Percentiles rank a stretch among this genome's conserved stretches.
These are phyloP conservation scores for Epinotia nisella DNA, from an alignment of 2,888 invertebrate genomes.

Conservation along the genomic window DNA sequence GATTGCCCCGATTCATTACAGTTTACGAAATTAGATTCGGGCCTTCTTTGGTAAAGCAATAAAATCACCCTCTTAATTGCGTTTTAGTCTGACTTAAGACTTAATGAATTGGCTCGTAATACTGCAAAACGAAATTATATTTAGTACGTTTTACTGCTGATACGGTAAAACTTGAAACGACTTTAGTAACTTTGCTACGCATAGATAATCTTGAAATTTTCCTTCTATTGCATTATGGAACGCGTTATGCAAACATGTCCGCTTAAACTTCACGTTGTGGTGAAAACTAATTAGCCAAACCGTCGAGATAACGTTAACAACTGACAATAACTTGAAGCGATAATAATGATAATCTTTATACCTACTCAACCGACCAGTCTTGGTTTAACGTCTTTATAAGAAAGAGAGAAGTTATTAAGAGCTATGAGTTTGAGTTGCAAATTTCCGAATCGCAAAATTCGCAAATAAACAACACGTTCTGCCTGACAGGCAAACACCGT, in stretches of 20 bases:
- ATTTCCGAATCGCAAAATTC: no score
- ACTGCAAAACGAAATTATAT: conserved; percentile 5
- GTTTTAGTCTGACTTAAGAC: conserved; percentile 1
- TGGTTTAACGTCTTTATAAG: background rate
- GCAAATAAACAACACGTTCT: background rate
- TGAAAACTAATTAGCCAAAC: conserved; percentile 34
- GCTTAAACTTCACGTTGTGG: conserved; percentile 8
- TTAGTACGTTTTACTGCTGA: conserved; percentile 11
- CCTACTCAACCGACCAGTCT: background rate
- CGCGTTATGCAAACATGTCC: conserved; percentile 13
- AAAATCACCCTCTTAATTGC: conserved; percentile 29
- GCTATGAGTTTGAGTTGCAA: background rate
- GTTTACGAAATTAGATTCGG: conserved; percentile 29
- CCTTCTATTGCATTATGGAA: conserved; percentile 4
- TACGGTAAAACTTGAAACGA: conserved; percentile 13
- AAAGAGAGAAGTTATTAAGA: background rate
- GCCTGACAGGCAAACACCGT: background rate
- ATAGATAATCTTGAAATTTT: conserved; percentile 25
- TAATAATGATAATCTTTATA: conserved; percentile 27
- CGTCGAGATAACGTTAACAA: conserved; percentile 32
- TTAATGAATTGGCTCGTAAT: conserved; percentile 19
- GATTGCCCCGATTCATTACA: conserved; percentile 37
- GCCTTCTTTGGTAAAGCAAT: conserved; percentile 18
- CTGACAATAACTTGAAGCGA: conserved; percentile 27
- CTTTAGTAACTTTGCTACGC: conserved; percentile 20